Conservation (phyloP, 2,113 vertebrate species). For the Erpornis zantholeuca region DNA sequence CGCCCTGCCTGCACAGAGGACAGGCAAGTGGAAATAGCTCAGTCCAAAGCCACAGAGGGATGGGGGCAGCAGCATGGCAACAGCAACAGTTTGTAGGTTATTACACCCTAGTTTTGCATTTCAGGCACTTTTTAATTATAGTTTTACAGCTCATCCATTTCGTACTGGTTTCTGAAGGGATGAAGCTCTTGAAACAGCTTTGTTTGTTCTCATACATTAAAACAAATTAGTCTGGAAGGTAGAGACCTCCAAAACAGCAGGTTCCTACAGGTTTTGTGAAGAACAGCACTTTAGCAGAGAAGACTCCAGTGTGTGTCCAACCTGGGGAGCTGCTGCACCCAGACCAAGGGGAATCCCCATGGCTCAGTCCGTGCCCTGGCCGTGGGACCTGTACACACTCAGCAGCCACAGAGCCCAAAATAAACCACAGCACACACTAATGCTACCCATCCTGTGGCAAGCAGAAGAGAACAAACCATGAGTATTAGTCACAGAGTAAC, state of each 20-base stretch:
- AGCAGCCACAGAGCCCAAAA: background rate
- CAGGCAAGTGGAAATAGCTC: background rate
- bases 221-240: background rate
- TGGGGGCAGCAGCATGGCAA: background rate
- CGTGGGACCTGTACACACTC: background rate
- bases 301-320: background rate
- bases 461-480: background rate
- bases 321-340: background rate
- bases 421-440: background rate
- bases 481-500: background rate
- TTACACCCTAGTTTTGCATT: background rate
- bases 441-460: fast-evolving
- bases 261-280: background rate
- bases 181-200: background rate
- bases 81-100: background rate
- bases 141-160: background rate
- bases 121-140: background rate
- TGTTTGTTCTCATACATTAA: background rate
- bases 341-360: background rate
- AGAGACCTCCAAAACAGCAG: background rate
- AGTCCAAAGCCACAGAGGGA: background rate
- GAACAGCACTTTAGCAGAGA: background rate
- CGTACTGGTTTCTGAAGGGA: background rate
- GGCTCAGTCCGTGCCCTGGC: fast-evolving
- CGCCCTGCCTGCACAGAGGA: background rate